Base-by-base conservation (phyloP, 1,140 invertebrate genomes). In the Carposina sasakii region DNA sequence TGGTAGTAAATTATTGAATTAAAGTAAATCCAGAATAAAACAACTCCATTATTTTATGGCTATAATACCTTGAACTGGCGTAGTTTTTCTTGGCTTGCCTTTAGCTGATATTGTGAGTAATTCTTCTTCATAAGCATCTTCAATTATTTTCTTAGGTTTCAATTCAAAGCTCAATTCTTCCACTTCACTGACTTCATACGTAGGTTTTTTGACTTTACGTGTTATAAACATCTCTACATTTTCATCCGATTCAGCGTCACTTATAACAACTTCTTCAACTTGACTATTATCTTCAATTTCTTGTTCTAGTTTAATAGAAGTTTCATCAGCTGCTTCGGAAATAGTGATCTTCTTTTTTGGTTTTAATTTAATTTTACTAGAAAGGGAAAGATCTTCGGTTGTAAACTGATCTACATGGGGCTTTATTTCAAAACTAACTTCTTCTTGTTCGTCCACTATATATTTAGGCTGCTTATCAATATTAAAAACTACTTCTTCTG, bases 311-410 rank as follows among this genome's bases (percentile, higher is more conserved):
- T 87, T 87, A 20, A 93, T 91, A 4, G 88, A 90, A 50, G 90
- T 88, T 82, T 93, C 89, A 20, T 89, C 90, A 15, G 88, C 79
- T 67, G 91, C 92, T 82, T 94, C 91, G 3, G 86, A 88, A 64
- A 89, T 89, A 6, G 90, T 91, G 21, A 81, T 67, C 43, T 87
- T 88, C 50, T 86, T 87, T 71, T 89, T 90, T 22, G 90, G 89
- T 60, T 90, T 81, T 2, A 94, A 49, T 79, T 89, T 91, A 8
- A 94, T 89, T 75, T 92, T 93, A 48, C 92, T 91, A 2, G 91
- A 91, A 85, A 94, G 89, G 9, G 91, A 92, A 33, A 94, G 87
- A 63, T 94, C 92, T 86, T 94, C 93, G 78, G 94, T 91, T 41
- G 90, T 91, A 63, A 92, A 70, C 26, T 73, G 55, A 53, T 85